These are phyloP conservation scores for Psittacula derbiana DNA, from an alignment of 2,797 vertebrate species.

Conservation along the genomic window DNA sequence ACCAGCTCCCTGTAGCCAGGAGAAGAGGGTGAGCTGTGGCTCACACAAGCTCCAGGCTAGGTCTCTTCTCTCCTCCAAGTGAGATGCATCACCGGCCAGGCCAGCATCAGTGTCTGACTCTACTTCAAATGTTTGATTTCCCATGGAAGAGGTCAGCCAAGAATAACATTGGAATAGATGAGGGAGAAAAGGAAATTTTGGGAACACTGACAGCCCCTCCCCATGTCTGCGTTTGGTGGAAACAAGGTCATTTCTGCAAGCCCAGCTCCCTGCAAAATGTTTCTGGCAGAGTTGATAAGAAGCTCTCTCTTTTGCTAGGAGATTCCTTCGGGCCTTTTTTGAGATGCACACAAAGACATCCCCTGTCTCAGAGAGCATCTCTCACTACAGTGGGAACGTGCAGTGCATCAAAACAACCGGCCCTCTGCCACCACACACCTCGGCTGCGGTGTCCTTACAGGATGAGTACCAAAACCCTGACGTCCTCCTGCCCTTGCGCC, in stretches of 20 bases:
- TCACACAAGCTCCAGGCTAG: neutral
- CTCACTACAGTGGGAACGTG: neutral
- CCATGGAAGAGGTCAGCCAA: neutral
- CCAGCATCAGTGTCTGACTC: neutral
- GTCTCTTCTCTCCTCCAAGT: neutral
- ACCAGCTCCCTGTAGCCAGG: neutral
- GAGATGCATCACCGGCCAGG: fast-evolving
- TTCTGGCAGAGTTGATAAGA: neutral
- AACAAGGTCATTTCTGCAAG: neutral
- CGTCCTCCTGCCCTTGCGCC: fast-evolving
- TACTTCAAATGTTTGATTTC: neutral
- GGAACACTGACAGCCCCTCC: neutral
- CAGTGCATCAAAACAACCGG: fast-evolving
- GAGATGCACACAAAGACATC: neutral
- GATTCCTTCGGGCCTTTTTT: neutral
- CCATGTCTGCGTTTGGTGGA: neutral
- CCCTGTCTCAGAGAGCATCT: neutral
- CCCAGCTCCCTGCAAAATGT: neutral
- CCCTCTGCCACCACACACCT: neutral
- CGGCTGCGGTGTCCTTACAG: neutral
- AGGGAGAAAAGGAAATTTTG: neutral
- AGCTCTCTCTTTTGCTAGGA: neutral
- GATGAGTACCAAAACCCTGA: fast-evolving
- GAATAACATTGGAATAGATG: neutral
- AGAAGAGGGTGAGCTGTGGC: neutral